Conservation (phyloP, 2,113 vertebrate species). For the Oxyruncus cristatus region DNA sequence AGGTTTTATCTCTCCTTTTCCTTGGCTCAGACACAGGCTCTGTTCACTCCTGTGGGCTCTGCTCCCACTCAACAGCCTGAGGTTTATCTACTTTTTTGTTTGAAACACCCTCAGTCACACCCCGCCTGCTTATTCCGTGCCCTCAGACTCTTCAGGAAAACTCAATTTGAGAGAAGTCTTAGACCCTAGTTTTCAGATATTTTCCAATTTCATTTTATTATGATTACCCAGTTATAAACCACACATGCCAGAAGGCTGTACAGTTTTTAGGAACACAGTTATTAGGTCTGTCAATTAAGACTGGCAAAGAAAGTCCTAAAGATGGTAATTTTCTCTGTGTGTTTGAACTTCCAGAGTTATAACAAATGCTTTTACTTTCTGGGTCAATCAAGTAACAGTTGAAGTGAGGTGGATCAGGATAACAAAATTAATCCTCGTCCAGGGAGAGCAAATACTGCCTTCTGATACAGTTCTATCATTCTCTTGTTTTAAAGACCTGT, state of each 20-base stretch:
- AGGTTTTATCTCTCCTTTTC: rapidly evolving
- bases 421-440: background rate
- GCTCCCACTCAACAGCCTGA: background rate
- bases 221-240: background rate
- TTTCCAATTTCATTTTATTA: background rate
- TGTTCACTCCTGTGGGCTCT: background rate
- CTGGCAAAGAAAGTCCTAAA: conserved; percentile 10
- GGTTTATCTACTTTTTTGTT: background rate
- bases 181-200: background rate
- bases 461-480: background rate
- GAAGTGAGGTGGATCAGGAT: background rate
- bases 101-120: background rate
- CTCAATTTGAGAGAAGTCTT: background rate
- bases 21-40: rapidly evolving
- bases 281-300: background rate
- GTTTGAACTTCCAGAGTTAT: background rate
- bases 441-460: background rate
- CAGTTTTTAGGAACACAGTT: background rate
- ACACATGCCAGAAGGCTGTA: background rate
- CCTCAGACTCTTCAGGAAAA: background rate
- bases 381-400: background rate
- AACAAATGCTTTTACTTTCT: background rate
- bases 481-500: background rate
- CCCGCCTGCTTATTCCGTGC: background rate
- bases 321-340: background rate